These are phyloP conservation scores for Mycalesis mineus DNA, from an alignment of 2,888 invertebrate species.

Conservation along the genomic window DNA sequence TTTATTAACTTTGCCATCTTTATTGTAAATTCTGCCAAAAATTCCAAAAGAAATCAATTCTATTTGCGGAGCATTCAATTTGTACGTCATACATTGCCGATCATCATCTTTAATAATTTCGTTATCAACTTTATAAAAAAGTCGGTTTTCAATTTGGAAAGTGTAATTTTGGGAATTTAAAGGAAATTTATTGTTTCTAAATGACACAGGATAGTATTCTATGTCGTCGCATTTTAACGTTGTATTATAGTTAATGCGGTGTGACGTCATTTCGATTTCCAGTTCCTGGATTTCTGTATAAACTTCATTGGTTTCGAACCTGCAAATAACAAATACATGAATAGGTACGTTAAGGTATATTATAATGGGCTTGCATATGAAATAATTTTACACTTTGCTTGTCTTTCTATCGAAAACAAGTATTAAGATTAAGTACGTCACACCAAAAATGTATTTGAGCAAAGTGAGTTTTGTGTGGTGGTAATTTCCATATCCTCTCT, in stretches of 20 bases:
- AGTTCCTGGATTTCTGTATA: conserved; percentile 61
- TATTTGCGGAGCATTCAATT: conserved; percentile 53
- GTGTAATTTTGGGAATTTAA: conserved; percentile 54
- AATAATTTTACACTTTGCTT: too few species aligned
- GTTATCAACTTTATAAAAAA: conserved; percentile 11
- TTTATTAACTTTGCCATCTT: conserved; percentile 52
- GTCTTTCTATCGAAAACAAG: too few species aligned
- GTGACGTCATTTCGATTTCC: conserved; percentile 64
- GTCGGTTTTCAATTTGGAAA: conserved; percentile 29
- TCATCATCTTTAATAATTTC: conserved; percentile 12
- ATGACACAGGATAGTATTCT: conserved; percentile 71
- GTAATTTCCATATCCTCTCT: too few species aligned
- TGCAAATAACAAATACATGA: conserved; percentile 39
- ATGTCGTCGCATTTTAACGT: conserved; percentile 56
- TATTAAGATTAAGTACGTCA: too few species aligned
- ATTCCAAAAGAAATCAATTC: conserved; percentile 69
- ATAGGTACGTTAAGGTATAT: too few species aligned
- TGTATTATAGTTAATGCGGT: conserved; percentile 47
- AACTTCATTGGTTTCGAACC: conserved; percentile 52
- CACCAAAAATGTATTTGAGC: too few species aligned
- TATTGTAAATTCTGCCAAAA: conserved; percentile 66
- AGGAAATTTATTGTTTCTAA: conserved; percentile 70
- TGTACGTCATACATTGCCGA: conserved; percentile 41
- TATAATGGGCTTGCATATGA: too few species aligned
- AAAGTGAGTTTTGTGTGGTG: too few species aligned